Evolutionary conservation across 2,888 invertebrate genomes (phyloP).

Genomic region (Agrilus biguttatus): DNA sequence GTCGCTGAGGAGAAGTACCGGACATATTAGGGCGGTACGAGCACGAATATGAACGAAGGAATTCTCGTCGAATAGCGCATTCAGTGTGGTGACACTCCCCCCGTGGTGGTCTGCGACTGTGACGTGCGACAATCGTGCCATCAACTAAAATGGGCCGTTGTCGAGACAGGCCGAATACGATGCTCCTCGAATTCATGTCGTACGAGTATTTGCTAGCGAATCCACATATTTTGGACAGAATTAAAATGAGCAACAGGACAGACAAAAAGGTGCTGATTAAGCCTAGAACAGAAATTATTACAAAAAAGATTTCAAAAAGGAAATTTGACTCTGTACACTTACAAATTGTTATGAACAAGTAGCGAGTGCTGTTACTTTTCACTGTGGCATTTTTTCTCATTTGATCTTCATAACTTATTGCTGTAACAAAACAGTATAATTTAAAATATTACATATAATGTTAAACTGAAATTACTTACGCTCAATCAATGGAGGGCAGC

Average conservation of each 20-base stretch:
- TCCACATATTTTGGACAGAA: constrained; percentile 25
- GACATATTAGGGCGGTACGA: constrained; percentile 1
- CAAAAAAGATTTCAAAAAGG: neutral
- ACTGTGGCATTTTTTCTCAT: no score
- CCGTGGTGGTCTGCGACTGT: neutral
- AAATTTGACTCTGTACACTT: constrained; percentile 12
- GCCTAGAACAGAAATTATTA: constrained; percentile 14
- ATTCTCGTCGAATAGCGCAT: constrained; percentile 7
- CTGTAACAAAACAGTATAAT: neutral
- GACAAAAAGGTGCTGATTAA: constrained; percentile 26
- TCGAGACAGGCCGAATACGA: constrained; percentile 1
- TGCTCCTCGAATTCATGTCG: constrained; percentile 2
- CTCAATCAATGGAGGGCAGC: constrained; percentile 29
- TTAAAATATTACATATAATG: no score
- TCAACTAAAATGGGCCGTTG: constrained; percentile 1
- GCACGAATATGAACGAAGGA: constrained; percentile 2
- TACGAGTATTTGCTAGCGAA: constrained; percentile 23
- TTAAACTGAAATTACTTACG: constrained; percentile 18
- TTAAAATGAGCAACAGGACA: constrained; percentile 23
- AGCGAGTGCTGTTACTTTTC: constrained; percentile 2
- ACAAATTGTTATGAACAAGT: constrained; percentile 28
- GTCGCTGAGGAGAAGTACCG: no score
- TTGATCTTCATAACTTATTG: neutral
- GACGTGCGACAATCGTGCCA: constrained; percentile 1
- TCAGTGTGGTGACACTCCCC: constrained; percentile 5